These are phyloP conservation scores for Syritta pipiens DNA, from an alignment of 2,888 invertebrate species.

Conservation along the genomic window DNA sequence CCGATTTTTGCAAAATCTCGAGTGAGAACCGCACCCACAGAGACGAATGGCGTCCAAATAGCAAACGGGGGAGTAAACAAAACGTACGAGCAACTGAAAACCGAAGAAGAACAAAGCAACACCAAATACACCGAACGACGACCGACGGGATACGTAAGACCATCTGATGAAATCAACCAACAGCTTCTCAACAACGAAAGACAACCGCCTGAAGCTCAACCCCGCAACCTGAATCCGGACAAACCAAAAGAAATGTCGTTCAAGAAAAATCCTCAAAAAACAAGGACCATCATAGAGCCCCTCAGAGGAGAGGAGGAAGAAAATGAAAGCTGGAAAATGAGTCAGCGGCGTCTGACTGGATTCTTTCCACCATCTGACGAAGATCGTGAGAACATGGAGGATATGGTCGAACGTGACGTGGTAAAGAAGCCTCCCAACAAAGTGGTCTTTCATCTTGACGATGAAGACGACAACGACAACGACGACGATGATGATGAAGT, in stretches of 20 bases:
- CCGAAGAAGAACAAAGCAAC: slow-evolving; percentile 27
- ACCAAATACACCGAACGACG: slow-evolving; percentile 32
- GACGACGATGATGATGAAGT: slow-evolving; percentile 24
- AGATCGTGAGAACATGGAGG: slow-evolving; percentile 74
- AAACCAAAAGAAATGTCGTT: slow-evolving; percentile 24
- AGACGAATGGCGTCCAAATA: slow-evolving; percentile 35
- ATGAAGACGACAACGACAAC: slow-evolving; percentile 29
- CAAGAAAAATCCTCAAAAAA: slow-evolving; percentile 34
- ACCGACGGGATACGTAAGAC: slow-evolving; percentile 73
- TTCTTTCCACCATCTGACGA: slow-evolving; percentile 71
- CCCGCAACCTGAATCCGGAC: slow-evolving; percentile 46
- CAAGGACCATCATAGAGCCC: slow-evolving; percentile 5
- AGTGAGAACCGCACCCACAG: slow-evolving; percentile 18
- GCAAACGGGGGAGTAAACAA: slow-evolving; percentile 33
- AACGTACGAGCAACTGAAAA: slow-evolving; percentile 50
- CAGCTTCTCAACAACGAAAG: slow-evolving; percentile 13
- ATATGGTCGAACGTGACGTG: slow-evolving; percentile 39
- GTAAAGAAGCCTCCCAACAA: slow-evolving; percentile 5
- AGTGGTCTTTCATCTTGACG: slow-evolving; percentile 22
- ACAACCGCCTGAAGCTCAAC: slow-evolving; percentile 20
- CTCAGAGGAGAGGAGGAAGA: slow-evolving; percentile 19
- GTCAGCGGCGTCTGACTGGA: slow-evolving; percentile 56
- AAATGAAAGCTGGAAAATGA: slow-evolving; percentile 13
- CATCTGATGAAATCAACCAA: slow-evolving; percentile 30
- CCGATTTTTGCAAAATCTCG: slow-evolving; percentile 36